Evolutionary conservation across 2,797 vertebrate genomes (phyloP).

Genomic region (Amblyraja radiata): DNA sequence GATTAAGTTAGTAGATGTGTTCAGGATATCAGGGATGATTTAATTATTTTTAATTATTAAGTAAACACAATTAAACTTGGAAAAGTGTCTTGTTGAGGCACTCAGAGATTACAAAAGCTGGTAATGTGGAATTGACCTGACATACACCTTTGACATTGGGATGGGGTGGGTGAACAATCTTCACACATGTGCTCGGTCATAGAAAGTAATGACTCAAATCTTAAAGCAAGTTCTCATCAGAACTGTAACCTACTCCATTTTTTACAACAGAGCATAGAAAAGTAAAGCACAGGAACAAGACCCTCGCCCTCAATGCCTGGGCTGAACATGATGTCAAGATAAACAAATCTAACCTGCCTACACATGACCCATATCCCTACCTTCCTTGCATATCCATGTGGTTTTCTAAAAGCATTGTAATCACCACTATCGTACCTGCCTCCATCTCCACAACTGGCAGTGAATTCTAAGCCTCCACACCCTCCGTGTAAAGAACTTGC

Average conservation of each 20-base stretch:
- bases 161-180: not conserved
- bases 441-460: no score
- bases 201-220: not conserved
- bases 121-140: not conserved
- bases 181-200: not conserved
- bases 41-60: not conserved
- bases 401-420: no score
- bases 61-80: not conserved
- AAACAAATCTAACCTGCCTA: no score
- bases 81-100: not conserved
- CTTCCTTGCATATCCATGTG: no score
- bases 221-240: not conserved
- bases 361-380: no score
- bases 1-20: not conserved
- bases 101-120: not conserved
- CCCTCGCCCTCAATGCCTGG: no score
- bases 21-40: not conserved
- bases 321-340: no score
- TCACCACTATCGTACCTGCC: no score
- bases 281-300: no score
- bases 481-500: no score
- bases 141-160: not conserved
- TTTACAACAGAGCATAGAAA: not conserved
- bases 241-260: not conserved
- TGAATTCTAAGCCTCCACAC: no score